phyloP scores from a whole-genome alignment of 1,140 invertebrate genomes.

The Drosophila jambulina region DNA sequence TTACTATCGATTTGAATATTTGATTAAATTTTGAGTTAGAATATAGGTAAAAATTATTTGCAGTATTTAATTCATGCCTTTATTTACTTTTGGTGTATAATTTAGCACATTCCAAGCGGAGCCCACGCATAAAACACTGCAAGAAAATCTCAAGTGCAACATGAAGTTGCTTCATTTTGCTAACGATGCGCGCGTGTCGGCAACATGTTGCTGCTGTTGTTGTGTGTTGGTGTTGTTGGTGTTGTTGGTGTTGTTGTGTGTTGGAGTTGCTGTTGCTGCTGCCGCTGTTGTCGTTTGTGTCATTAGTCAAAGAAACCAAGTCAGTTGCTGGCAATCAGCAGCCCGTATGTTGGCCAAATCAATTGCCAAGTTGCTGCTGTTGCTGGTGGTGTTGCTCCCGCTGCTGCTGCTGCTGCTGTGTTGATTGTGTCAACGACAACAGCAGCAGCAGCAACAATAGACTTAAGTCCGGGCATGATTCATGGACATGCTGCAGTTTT shows the following conservation, averaged over 20 bases:
- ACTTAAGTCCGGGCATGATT: slow-evolving; percentile 73
- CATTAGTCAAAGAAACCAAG: slow-evolving; percentile 79
- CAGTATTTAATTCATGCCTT: no score
- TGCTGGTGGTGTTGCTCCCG: slow-evolving; percentile 21
- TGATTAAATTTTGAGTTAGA: no score
- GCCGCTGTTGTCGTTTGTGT: slow-evolving; percentile 71
- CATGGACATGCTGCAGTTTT: slow-evolving; percentile 73
- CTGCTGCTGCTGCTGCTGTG: slow-evolving; percentile 35
- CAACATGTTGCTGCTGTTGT: slow-evolving; percentile 56
- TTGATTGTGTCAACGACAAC: slow-evolving; percentile 63
- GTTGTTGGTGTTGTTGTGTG: slow-evolving; percentile 35
- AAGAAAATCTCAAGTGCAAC: slow-evolving; percentile 49
- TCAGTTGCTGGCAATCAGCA: slow-evolving; percentile 77
- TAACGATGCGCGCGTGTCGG: slow-evolving; percentile 80
- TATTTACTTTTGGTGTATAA: no score
- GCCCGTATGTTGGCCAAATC: slow-evolving; percentile 54
- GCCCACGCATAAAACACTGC: slow-evolving; percentile 44
- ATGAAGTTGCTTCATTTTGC: slow-evolving; percentile 43
- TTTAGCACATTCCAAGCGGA: slow-evolving; percentile 10
- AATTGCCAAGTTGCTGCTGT: slow-evolving; percentile 46
- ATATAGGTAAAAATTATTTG: no score
- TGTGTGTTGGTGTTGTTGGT: slow-evolving; percentile 16
- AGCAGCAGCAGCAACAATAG: slow-evolving; percentile 66
- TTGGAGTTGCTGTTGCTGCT: slow-evolving; percentile 26
- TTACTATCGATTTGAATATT: no score